Percentiles rank a stretch among this genome's conserved stretches.
phyloP scores from a whole-genome alignment of 2,888 invertebrate species.

The Eurytoma adleriae region DNA sequence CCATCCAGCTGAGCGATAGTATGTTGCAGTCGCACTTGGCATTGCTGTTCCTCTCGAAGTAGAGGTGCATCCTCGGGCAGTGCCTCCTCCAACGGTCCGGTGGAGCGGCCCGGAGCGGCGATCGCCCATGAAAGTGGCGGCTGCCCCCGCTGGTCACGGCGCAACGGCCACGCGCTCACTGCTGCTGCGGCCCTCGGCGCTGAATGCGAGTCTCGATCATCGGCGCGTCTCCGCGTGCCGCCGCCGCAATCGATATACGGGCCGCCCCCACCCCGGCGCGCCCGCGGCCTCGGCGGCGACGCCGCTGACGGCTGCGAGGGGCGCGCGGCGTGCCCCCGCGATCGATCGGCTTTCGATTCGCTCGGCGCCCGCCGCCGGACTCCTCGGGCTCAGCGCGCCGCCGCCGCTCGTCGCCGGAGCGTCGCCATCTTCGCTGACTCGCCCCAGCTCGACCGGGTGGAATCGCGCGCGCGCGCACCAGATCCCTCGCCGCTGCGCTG shows the following conservation, averaged over 20 bases:
- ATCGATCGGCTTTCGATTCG: too few species aligned
- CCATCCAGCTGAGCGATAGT: constrained; percentile 98
- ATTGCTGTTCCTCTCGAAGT: constrained; percentile 95
- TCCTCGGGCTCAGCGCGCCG: too few species aligned
- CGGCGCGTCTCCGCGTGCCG: not conserved
- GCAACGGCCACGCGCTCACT: not conserved
- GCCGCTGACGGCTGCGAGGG: not conserved
- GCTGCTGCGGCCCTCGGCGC: not conserved
- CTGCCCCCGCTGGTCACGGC: not conserved
- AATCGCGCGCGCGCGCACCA: not conserved
- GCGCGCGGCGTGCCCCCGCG: not conserved
- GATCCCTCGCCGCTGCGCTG: not conserved
- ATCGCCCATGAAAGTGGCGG: not conserved
- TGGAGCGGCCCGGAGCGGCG: not conserved
- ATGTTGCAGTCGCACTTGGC: constrained; percentile 97
- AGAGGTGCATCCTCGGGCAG: constrained; percentile 88
- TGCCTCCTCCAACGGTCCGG: constrained; percentile 46
- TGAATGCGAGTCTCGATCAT: not conserved
- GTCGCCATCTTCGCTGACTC: too few species aligned
- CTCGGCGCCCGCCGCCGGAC: too few species aligned
- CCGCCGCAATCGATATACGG: too few species aligned
- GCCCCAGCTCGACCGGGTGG: too few species aligned
- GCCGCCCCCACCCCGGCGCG: too few species aligned
- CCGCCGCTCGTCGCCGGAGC: too few species aligned
- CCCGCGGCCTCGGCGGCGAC: not conserved